Conservation (phyloP, 2,113 vertebrate genomes). For the Rousettus leschenaultii region DNA sequence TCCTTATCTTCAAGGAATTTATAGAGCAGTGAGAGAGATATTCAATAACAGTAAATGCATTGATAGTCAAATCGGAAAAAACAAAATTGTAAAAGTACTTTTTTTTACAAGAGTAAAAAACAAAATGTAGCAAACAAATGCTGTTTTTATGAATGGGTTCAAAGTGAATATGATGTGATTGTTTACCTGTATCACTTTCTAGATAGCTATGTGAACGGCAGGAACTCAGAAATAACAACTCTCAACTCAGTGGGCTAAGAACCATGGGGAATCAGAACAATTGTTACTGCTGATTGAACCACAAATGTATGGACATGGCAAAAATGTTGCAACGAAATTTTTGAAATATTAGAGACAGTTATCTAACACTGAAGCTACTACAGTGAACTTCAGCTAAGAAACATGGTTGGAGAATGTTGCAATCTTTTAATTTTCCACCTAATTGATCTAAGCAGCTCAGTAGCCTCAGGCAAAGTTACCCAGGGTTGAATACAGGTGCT, state of each 20-base stretch:
- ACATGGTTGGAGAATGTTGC: background rate
- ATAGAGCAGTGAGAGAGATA: background rate
- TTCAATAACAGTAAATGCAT: background rate
- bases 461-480: background rate
- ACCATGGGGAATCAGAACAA: slow-evolving; percentile 56
- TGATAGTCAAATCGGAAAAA: background rate
- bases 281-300: slow-evolving; percentile 62
- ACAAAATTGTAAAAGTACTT: background rate
- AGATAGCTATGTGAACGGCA: slow-evolving; percentile 63
- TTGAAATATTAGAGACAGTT: background rate
- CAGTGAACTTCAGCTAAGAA: background rate
- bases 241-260: slow-evolving; percentile 67
- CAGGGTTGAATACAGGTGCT: background rate
- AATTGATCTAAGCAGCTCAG: background rate
- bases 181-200: slow-evolving; percentile 69
- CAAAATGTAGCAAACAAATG: background rate
- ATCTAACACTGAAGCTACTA: background rate
- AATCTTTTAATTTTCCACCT: slow-evolving; percentile 33
- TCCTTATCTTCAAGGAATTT: background rate
- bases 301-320: slow-evolving; percentile 47
- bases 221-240: slow-evolving; percentile 68
- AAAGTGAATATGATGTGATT: slow-evolving; percentile 33
- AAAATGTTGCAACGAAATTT: slow-evolving; percentile 26
- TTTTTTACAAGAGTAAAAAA: too few species aligned
- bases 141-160: slow-evolving; percentile 49